These are phyloP conservation scores for Chelonus insularis DNA, from an alignment of 1,140 invertebrate species.

Conservation along the genomic window DNA sequence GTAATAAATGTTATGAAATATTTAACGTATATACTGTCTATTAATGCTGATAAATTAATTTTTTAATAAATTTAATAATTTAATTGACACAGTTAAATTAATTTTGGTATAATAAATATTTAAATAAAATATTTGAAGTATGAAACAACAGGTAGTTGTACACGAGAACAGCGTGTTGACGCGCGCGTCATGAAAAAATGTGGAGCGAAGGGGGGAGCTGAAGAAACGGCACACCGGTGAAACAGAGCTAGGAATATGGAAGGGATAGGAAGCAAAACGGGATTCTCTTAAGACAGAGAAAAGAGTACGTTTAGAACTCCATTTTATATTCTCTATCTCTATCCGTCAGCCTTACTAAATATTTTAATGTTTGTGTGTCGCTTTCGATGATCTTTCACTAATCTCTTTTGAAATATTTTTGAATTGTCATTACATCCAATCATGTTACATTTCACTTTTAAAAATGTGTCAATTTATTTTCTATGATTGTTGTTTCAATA, in stretches of 20 bases:
- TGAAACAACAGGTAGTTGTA: constrained; percentile 48
- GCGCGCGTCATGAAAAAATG: constrained; percentile 33
- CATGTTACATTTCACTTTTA: too few relatives aligned
- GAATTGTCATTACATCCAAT: too few relatives aligned
- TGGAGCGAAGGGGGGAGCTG: constrained; percentile 16
- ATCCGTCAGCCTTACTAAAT: background rate
- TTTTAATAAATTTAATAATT: too few relatives aligned
- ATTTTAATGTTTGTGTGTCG: background rate
- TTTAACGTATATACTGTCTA: too few relatives aligned
- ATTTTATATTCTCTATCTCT: background rate
- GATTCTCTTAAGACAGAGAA: constrained; percentile 1
- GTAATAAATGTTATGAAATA: too few relatives aligned
- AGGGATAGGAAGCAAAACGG: constrained; percentile 19
- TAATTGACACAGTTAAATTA: too few relatives aligned
- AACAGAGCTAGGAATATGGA: background rate
- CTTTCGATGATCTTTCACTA: too few relatives aligned
- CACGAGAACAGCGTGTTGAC: constrained; percentile 39
- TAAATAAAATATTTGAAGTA: constrained; percentile 11
- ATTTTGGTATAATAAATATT: too few relatives aligned
- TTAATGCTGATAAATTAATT: too few relatives aligned
- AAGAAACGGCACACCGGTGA: constrained; percentile 13
- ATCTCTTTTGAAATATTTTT: too few relatives aligned
- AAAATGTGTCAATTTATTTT: too few relatives aligned
- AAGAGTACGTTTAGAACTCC: background rate
- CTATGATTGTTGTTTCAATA: too few relatives aligned